Conservation (phyloP, 2,797 vertebrate species). For the Lophius americanus region DNA sequence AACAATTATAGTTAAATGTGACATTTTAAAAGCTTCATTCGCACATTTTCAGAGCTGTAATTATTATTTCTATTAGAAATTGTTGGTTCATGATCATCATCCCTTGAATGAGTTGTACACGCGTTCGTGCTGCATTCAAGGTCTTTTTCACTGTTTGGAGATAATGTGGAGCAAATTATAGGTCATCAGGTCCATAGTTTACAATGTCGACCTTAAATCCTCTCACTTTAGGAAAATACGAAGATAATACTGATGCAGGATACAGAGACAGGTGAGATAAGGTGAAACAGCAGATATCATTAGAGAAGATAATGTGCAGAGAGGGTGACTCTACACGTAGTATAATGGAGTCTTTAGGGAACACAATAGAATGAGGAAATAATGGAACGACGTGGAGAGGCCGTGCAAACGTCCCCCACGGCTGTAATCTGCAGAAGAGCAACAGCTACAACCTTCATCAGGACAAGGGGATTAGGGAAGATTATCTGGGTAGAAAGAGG, state of each 20-base stretch:
- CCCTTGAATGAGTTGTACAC: background rate
- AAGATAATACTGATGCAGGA: background rate
- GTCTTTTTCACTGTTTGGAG: conserved; percentile 1
- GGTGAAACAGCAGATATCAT: conserved; percentile 2
- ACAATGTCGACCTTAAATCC: conserved; percentile 11
- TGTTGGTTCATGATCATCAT: background rate
- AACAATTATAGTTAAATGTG: background rate
- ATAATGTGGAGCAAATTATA: conserved; percentile 9
- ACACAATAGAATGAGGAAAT: conserved; percentile 12
- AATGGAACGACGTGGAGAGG: conserved; percentile 2
- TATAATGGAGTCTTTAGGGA: background rate
- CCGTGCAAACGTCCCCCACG: background rate
- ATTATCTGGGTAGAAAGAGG: conserved; percentile 44
- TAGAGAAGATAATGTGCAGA: background rate
- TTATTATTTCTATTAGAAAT: background rate
- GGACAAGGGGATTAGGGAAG: conserved; percentile 50
- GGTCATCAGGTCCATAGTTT: conserved; percentile 11
- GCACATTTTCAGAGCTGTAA: background rate
- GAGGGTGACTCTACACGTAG: background rate
- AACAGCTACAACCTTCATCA: conserved; percentile 22
- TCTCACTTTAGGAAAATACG: conserved; percentile 7
- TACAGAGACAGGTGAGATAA: conserved; percentile 6
- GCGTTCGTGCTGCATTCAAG: background rate
- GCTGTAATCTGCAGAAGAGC: conserved; percentile 40
- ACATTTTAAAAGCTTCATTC: background rate